phyloP scores from a whole-genome alignment of 2,888 invertebrate genomes.

The Xylota segnis region DNA sequence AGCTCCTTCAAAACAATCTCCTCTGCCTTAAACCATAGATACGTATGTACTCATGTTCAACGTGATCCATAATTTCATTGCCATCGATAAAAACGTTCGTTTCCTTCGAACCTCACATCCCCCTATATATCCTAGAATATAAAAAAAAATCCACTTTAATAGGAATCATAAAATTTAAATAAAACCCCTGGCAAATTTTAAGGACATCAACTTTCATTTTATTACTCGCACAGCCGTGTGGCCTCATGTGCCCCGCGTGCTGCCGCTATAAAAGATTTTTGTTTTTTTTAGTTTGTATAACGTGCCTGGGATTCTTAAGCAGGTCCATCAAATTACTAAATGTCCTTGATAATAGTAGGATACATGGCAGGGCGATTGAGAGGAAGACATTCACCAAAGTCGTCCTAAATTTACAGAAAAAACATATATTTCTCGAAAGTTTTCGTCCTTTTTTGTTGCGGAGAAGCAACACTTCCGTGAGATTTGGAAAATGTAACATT shows the following conservation, averaged over 20 bases:
- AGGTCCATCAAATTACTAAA: constrained; percentile 57
- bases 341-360: constrained; percentile 64
- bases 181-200: constrained; percentile 59
- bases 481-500: neutral
- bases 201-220: constrained; percentile 50
- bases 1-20: neutral
- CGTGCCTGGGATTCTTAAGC: constrained; percentile 48
- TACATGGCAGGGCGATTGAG: neutral
- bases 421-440: constrained; percentile 1
- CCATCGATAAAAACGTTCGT: neutral
- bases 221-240: constrained; percentile 2
- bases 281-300: constrained; percentile 35
- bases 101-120: neutral
- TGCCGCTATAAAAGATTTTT: neutral
- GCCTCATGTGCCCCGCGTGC: constrained; percentile 8
- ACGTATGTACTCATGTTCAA: neutral
- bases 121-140: constrained; percentile 5
- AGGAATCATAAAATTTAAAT: constrained; percentile 56
- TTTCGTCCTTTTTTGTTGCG: constrained; percentile 14
- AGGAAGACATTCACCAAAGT: neutral
- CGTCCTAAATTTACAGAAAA: constrained; percentile 14
- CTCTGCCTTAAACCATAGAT: neutral
- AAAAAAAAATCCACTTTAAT: constrained; percentile 28
- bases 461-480: neutral
- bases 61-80: neutral